Evolutionary conservation across 2,888 invertebrate genomes (phyloP).

Genomic region (Rhorus exstirpatorius): DNA sequence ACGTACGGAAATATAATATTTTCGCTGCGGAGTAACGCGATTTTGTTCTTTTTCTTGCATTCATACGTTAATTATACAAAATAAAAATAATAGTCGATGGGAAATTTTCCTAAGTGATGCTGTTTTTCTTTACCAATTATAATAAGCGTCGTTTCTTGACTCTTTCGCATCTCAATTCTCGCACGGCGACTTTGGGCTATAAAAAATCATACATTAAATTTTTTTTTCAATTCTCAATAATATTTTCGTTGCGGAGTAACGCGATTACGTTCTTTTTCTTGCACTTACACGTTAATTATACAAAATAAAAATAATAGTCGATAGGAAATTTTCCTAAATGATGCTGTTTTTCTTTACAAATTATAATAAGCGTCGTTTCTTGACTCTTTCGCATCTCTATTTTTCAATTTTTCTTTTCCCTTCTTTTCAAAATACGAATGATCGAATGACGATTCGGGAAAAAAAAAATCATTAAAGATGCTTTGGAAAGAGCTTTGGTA

Average conservation of each 20-base stretch:
- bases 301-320: constrained; percentile 7
- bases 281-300: constrained; percentile 21
- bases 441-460: constrained; percentile 17
- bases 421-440: constrained; percentile 13
- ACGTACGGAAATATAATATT: constrained; percentile 34
- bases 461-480: constrained; percentile 38
- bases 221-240: too few relatives aligned
- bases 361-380: constrained; percentile 22
- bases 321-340: background rate
- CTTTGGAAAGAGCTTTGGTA: constrained; percentile 59
- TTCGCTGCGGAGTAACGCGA: constrained; percentile 39
- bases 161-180: background rate
- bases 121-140: background rate
- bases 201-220: too few relatives aligned
- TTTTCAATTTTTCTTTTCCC: background rate
- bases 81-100: constrained; percentile 1
- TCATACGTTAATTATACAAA: constrained; percentile 19
- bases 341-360: constrained; percentile 14
- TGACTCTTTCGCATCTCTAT: background rate
- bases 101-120: constrained; percentile 9
- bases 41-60: too few relatives aligned
- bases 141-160: constrained; percentile 12
- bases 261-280: too few relatives aligned
- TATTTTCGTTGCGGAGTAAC: constrained; percentile 37
- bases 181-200: too few relatives aligned